Base-by-base conservation (phyloP, 2,797 vertebrate species). In the Scomberomorus guttatus region DNA sequence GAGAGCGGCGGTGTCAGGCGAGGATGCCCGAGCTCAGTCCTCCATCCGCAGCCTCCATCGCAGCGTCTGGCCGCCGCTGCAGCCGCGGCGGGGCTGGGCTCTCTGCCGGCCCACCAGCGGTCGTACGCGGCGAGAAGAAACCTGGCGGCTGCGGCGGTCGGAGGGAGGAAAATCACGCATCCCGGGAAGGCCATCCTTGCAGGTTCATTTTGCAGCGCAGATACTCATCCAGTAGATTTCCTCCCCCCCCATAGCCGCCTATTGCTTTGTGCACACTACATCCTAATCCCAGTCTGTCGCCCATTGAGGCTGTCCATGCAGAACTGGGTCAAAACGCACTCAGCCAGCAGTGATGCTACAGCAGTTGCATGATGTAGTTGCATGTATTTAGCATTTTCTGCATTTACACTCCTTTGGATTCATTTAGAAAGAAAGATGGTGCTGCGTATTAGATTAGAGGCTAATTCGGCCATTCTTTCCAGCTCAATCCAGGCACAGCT, bases 121-220 rank as follows among this genome's bases (percentile, higher is more conserved):
- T 55, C 80, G 2, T 84, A 75, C 78, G 81, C 90, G 67, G 89
- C 87, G 2, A 93, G 87, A 64, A 92, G 94, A 59, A 87, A 79
- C 66, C 84, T 94, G 74, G 91, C 95, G 14, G 94, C 94, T 1
- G 94, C 95, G 2, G 94, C 95, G 0, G 58, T 92, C 44, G 95
- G 92, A 46, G 94, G 92, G 20, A 89, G 87, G 80, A 94, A 90
- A 81, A 75, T 93, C 37, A 96, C 95, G 2, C 95, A 96, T 77
- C 94, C 92, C 0, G 94, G 94, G 50, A 96, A 96, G 76, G 95
- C 95, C 39, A 96, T 95, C 37, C 92, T 95, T 29, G 95, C 94
- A 92, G 96, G 96, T 96, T 75, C n/a, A 60, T 71, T 50, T 42
- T 61, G 25, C 27, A 27, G 50, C 20, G n/a, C 66, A 58, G 0